Evolutionary conservation across 2,797 vertebrate genomes (phyloP), one percentile per base, ranked within the genome.

Genomic region (Myripristis murdjan): DNA sequence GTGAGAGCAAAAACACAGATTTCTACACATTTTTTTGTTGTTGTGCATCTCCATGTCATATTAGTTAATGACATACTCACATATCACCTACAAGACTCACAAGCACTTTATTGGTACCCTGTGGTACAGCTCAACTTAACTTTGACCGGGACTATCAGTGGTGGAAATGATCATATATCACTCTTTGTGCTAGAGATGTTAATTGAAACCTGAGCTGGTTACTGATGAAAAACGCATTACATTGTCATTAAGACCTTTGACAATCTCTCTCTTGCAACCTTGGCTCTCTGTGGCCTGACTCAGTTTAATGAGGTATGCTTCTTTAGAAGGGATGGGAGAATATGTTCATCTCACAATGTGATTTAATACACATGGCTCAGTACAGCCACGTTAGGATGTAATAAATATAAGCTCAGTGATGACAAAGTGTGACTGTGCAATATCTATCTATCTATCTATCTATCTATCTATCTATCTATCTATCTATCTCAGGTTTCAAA

Each of bases 401-500:
- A n/a, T n/a, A n/a, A n/a, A n/a, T n/a, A n/a, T n/a, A n/a, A n/a
- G n/a, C n/a, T n/a, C n/a, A n/a, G n/a, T n/a, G n/a, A n/a, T n/a
- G n/a, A n/a, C n/a, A n/a, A n/a, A n/a, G n/a, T n/a, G n/a, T n/a
- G n/a, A n/a, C n/a, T n/a, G 6, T 11, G 3, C 10, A n/a, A n/a
- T n/a, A n/a, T n/a, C n/a, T n/a, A n/a, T n/a, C n/a, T n/a, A 14
- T 33, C 22, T 48, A 31, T 48, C 44, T 23, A 11, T 35, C 5
- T 66, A 39, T 66, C 16, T 62, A n/a, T 53, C 46, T 74, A 18
- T 60, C 46, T 73, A 60, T 66, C 52, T 63, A 67, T n/a, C 26
- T 68, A 46, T 75, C 26, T 54, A 51, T 54, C 73, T 64, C 84
- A 94, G 91, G 69, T 91, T 64, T 89, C 83, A 47, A n/a, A 48